phyloP scores from a whole-genome alignment of 2,888 invertebrate species.

The Cerastis leucographa region DNA sequence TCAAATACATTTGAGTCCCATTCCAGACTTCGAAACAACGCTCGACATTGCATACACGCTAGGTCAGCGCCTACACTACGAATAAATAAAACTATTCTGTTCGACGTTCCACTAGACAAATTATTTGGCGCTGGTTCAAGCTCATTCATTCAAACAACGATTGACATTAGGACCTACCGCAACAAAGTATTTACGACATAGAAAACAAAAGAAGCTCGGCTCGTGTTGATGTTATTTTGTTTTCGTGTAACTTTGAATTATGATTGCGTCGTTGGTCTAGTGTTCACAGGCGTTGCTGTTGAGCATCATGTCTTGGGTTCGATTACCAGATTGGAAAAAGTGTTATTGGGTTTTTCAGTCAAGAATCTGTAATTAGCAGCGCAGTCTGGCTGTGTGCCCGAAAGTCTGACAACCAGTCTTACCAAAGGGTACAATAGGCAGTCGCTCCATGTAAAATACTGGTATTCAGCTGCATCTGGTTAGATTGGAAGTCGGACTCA shows the following conservation, averaged over 20 bases:
- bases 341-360: background rate
- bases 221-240: background rate
- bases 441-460: too few species aligned
- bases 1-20: background rate
- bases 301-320: background rate
- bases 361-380: background rate
- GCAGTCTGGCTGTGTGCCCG: background rate
- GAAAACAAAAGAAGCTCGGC: constrained; percentile 6
- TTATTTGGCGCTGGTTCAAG: constrained; percentile 60
- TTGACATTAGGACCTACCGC: constrained; percentile 49
- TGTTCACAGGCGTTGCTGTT: background rate
- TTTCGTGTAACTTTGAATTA: background rate
- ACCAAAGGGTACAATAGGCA: too few species aligned
- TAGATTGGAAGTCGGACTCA: too few species aligned
- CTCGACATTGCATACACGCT: background rate
- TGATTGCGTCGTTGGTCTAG: background rate
- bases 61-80: constrained; percentile 11
- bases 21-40: background rate
- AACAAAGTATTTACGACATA: constrained; percentile 28
- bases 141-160: constrained; percentile 40
- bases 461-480: too few species aligned
- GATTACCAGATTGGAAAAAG: background rate
- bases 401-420: too few species aligned
- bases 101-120: constrained; percentile 46
- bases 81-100: constrained; percentile 36